Evolutionary conservation across 2,797 vertebrate species (phyloP), one percentile per base, ranked within the genome.

Genomic region (Acipenser oxyrinchus): DNA sequence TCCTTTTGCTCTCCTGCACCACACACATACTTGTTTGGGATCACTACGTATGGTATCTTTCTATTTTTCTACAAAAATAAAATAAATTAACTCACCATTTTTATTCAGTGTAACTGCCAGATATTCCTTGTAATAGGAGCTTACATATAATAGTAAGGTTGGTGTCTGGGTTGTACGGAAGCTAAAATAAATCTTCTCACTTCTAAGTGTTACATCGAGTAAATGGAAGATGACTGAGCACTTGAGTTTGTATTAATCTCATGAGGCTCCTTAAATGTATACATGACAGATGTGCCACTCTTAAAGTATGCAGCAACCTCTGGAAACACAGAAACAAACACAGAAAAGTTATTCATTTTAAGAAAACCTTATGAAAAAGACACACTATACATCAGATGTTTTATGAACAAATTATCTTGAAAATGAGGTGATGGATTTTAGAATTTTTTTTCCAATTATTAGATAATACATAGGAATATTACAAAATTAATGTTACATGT

Each of bases 271-370:
- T 89, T 87, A 73, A 95, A 92, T 51, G 78, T 86, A 76, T 94
- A 97, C 6, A 72, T 83, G 76, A 97, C 71, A 0, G 94, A 94
- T 23, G 93, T 88, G 6, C 82, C 89, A 1, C 86, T 75, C 76
- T 86, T 91, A 70, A 98, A 96, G 78, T 87, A 89, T 6, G 91
- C 93, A 72, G 95, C 94, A 66, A 97, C 85, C 75, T 96, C 95
- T 98, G 87, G 75, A 86, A 87, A 1, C 66, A 76, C 55, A 76
- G 23, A 10, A 51, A n/a, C 12, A 18, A 51, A 23, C 50, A n/a
- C 37, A 12, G 23, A 23, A 3, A 51, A 51, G 7, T 60, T 18
- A 67, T 15, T 50, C 1, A 8, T 60, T 60, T 62, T 11, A 18
- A 8, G 48, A 49, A 7, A 61, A 18, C 60, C 23, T 6, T 37